Evolutionary conservation across 2,888 invertebrate species (phyloP).

Genomic region (Kryphioiulus occultus): DNA sequence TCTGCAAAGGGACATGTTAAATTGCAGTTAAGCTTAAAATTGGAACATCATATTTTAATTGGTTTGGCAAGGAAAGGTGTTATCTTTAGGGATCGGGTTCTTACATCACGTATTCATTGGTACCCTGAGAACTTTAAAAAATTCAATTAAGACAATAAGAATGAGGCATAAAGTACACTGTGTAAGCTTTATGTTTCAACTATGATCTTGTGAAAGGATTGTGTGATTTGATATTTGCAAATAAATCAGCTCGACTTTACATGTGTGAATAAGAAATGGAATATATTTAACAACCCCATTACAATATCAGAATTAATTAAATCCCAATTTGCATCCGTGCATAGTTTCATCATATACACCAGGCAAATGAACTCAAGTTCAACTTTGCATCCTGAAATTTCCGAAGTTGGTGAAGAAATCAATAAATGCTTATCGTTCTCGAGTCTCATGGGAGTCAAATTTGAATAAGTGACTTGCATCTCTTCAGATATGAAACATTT

Average conservation of each 20-base stretch:
- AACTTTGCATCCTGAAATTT: not conserved
- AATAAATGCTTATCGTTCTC: not conserved
- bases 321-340: not conserved
- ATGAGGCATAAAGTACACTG: no score
- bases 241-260: no score
- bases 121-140: no score
- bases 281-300: not conserved
- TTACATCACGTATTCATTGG: no score
- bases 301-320: not conserved
- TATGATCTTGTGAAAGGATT: no score
- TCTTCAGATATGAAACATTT: constrained; percentile 6
- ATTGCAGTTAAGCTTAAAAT: not conserved
- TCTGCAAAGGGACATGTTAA: not conserved
- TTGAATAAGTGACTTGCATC: not conserved
- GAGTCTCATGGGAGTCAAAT: not conserved
- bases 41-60: not conserved
- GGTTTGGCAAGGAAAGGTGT: no score
- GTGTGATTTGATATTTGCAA: no score
- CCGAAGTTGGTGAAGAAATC: not conserved
- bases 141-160: no score
- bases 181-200: no score
- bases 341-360: not conserved
- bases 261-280: not conserved
- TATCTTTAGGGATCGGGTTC: no score
- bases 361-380: not conserved